phyloP scores from a whole-genome alignment of 2,113 vertebrate genomes.

The Montifringilla adamsi region DNA sequence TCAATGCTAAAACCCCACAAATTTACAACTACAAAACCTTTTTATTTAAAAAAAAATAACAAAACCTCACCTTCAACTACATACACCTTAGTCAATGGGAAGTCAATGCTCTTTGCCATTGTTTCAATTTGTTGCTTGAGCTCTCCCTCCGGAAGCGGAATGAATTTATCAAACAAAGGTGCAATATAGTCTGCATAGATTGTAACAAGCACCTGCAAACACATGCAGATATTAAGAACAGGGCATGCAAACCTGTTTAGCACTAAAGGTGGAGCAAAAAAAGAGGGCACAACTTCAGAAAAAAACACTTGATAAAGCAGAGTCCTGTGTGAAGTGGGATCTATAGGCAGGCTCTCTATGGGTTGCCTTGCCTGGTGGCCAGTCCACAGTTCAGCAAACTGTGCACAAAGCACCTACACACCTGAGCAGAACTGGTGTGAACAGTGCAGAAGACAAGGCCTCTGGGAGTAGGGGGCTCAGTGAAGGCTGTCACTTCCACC shows the following conservation, averaged over 20 bases:
- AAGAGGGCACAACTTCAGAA: neutral
- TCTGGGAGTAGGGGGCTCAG: neutral
- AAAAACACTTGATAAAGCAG: neutral
- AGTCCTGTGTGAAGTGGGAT: neutral
- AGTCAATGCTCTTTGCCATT: constrained; percentile 92
- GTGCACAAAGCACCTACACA: neutral
- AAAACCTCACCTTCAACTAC: constrained; percentile 91
- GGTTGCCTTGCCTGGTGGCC: neutral
- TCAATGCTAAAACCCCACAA: neutral
- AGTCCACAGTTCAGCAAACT: neutral
- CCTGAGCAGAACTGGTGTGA: neutral
- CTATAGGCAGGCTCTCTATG: neutral
- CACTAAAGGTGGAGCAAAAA: neutral
- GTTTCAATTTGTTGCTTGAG: constrained; percentile 90
- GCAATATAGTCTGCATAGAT: constrained; percentile 99
- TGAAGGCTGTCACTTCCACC: neutral
- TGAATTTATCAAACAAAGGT: constrained; percentile 97
- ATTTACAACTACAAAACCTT: neutral
- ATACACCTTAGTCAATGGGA: constrained; percentile 95
- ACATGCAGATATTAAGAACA: neutral
- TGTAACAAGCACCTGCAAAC: constrained; percentile 91
- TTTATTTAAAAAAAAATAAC: neutral
- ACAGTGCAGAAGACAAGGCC: neutral
- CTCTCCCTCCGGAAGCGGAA: constrained; percentile 91
- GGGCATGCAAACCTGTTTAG: neutral